phyloP scores from a whole-genome alignment of 2,888 invertebrate genomes.

The Balanococcus diminutus region DNA sequence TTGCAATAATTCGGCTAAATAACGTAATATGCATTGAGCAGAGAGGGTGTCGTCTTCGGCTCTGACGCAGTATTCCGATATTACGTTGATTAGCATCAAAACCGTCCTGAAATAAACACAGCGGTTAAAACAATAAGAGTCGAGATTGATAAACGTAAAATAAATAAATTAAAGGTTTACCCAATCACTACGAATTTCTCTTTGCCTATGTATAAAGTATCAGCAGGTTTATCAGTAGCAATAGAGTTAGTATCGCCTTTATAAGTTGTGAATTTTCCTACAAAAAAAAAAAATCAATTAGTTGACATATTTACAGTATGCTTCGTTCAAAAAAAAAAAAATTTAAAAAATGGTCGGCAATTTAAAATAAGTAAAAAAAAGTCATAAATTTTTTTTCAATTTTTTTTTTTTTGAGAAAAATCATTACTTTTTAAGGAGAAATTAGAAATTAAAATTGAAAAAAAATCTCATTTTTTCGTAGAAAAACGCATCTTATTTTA shows the following conservation, averaged over 20 bases:
- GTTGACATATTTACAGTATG: background rate
- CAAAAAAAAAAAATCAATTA: conserved; percentile 13
- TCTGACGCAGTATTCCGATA: conserved; percentile 87
- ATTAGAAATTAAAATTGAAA: too few relatives aligned
- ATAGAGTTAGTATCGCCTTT: conserved; percentile 57
- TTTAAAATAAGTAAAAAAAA: too few relatives aligned
- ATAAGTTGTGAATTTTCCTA: conserved; percentile 59
- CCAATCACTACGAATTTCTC: conserved; percentile 79
- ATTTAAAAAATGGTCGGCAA: too few relatives aligned
- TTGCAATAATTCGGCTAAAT: conserved; percentile 86
- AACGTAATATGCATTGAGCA: conserved; percentile 79
- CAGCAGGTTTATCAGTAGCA: conserved; percentile 57
- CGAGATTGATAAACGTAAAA: background rate
- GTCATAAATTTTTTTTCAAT: too few relatives aligned
- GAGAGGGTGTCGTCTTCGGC: conserved; percentile 61
- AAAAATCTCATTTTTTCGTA: too few relatives aligned
- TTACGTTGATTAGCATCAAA: conserved; percentile 84
- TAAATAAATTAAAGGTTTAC: conserved; percentile 56
- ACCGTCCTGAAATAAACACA: conserved; percentile 67
- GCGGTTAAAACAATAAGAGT: background rate
- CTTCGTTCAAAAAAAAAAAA: too few relatives aligned
- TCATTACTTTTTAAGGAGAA: too few relatives aligned
- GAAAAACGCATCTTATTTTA: too few relatives aligned
- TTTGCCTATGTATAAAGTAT: conserved; percentile 67
- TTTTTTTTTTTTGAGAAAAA: too few relatives aligned